These are phyloP conservation scores for Pachyramphus minor DNA, from an alignment of 2,113 vertebrate species.

Conservation along the genomic window DNA sequence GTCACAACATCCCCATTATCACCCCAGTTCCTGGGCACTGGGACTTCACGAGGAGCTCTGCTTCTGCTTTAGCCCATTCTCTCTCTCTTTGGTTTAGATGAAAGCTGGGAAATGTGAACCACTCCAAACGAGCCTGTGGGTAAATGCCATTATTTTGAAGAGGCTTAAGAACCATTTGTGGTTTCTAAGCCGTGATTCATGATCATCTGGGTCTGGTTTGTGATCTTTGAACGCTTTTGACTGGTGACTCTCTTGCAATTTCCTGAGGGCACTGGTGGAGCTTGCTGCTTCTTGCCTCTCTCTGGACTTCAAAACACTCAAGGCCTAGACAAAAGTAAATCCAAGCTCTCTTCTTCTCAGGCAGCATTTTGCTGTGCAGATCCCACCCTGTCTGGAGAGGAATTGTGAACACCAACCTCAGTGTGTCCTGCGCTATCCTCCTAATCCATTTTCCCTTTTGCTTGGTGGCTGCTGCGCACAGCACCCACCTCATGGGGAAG, in stretches of 20 bases:
- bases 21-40: rapidly evolving
- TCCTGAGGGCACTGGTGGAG: neutral
- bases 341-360: neutral
- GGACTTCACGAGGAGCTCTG: neutral
- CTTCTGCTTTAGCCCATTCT: neutral
- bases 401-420: neutral
- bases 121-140: neutral
- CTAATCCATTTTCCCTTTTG: neutral
- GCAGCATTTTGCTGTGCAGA: neutral
- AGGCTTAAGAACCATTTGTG: neutral
- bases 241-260: constrained; percentile 14
- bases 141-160: constrained; percentile 15
- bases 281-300: constrained; percentile 11
- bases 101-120: neutral
- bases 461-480: neutral
- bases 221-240: constrained; percentile 32
- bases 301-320: neutral
- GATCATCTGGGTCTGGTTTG: constrained; percentile 47
- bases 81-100: neutral
- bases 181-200: constrained; percentile 24
- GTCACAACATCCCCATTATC: neutral
- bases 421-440: neutral
- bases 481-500: neutral
- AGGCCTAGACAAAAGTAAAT: constrained; percentile 10
- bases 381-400: neutral